Percentiles rank a stretch among this genome's conserved stretches.
phyloP scores from a whole-genome alignment of 2,113 vertebrate species.

The Falcunculus frontatus region DNA sequence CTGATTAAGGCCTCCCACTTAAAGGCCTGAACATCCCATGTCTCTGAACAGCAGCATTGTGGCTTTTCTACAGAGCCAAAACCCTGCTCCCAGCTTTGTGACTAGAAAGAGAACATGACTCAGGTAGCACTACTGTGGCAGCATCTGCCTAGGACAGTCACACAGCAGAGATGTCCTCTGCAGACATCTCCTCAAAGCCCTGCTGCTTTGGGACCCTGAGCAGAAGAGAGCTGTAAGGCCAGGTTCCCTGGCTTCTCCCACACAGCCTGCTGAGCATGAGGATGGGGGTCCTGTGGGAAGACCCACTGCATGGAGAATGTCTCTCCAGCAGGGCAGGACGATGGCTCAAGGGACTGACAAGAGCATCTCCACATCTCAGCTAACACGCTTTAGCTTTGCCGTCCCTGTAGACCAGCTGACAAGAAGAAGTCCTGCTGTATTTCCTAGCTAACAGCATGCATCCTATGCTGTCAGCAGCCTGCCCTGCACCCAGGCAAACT shows the following conservation, averaged over 20 bases:
- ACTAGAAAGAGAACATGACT: not conserved
- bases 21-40: not conserved
- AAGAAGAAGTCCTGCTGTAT: not conserved
- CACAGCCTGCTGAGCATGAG: rapidly evolving
- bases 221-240: not conserved
- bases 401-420: not conserved
- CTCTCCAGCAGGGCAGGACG: not conserved
- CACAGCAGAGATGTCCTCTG: not conserved
- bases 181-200: not conserved
- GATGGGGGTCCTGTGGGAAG: not conserved
- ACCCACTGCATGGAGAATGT: not conserved
- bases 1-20: not conserved
- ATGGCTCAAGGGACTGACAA: not conserved
- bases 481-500: not conserved
- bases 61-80: not conserved
- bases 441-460: not conserved
- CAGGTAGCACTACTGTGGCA: not conserved
- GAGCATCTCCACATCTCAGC: not conserved
- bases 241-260: not conserved
- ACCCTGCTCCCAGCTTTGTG: not conserved
- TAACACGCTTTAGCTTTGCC: not conserved
- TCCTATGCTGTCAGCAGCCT: not conserved
- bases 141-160: not conserved
- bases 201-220: not conserved
- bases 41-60: not conserved